Evolutionary conservation across 2,113 vertebrate genomes (phyloP).

Genomic region (Bufo gargarizans): DNA sequence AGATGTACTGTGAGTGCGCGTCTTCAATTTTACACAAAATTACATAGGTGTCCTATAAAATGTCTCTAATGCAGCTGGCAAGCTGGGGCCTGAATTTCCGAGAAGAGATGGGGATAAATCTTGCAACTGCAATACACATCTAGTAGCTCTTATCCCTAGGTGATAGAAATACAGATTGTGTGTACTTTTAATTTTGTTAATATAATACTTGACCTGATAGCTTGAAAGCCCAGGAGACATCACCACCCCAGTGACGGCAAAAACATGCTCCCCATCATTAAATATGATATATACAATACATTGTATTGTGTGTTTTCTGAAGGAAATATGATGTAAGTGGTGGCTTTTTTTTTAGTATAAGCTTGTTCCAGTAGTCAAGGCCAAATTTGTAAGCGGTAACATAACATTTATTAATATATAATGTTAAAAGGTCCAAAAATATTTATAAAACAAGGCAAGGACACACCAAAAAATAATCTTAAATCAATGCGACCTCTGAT

Average conservation of each 20-base stretch:
- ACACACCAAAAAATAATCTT: too few species aligned
- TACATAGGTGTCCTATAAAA: conserved; percentile 49
- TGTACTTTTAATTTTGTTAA: conserved; percentile 5
- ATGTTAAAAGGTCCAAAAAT: too few species aligned
- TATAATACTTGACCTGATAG: background rate
- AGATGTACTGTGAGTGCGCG: conserved; percentile 28
- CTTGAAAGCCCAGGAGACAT: background rate
- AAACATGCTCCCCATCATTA: background rate
- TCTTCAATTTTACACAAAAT: conserved; percentile 45
- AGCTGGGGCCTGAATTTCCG: conserved; percentile 38
- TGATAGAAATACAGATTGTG: conserved; percentile 3
- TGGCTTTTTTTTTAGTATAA: too few species aligned
- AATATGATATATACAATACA: background rate
- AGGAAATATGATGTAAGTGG: background rate
- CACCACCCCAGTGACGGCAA: background rate
- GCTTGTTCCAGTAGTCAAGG: too few species aligned
- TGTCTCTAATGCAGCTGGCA: conserved; percentile 37
- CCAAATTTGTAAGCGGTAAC: too few species aligned
- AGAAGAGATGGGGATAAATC: conserved; percentile 40
- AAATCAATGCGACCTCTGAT: too few species aligned
- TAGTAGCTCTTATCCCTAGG: conserved; percentile 24
- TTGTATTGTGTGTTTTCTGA: background rate
- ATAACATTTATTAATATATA: too few species aligned
- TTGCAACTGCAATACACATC: conserved; percentile 18
- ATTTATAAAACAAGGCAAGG: too few species aligned